Conservation (phyloP, 2,113 vertebrate species). For the Thamnaconus septentrionalis region DNA sequence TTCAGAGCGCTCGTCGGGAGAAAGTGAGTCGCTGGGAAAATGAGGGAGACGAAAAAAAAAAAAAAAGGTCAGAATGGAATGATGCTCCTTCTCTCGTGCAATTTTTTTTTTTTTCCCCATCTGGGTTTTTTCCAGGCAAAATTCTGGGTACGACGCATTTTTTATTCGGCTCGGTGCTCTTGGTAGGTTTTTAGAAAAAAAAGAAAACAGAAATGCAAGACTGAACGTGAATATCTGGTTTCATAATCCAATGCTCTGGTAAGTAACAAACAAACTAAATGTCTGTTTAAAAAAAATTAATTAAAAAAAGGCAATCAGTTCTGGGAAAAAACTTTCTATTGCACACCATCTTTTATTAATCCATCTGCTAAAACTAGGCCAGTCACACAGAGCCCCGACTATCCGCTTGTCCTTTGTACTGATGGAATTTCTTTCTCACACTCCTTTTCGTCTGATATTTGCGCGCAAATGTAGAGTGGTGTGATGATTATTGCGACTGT, state of each 20-base stretch:
- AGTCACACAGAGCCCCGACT: slow-evolving; percentile 41
- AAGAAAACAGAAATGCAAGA: too few relatives aligned
- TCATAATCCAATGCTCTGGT: too few relatives aligned
- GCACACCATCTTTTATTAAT: slow-evolving; percentile 77
- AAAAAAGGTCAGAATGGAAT: slow-evolving; percentile 49
- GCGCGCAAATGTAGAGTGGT: too few relatives aligned
- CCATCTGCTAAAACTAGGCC: slow-evolving; percentile 65
- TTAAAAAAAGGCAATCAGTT: not conserved
- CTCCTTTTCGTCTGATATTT: too few relatives aligned
- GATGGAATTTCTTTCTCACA: not conserved
- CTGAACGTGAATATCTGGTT: too few relatives aligned
- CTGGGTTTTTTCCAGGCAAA: slow-evolving; percentile 8
- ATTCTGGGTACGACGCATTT: not conserved
- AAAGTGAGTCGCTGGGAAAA: slow-evolving; percentile 21
- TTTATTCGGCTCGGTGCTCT: too few relatives aligned
- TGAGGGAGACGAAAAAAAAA: slow-evolving; percentile 7
- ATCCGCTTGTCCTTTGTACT: slow-evolving; percentile 37
- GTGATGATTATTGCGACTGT: too few relatives aligned
- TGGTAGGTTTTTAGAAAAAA: too few relatives aligned
- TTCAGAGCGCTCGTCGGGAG: slow-evolving; percentile 55
- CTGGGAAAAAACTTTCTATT: slow-evolving; percentile 42
- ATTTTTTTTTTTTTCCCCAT: slow-evolving; percentile 28
- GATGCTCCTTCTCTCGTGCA: slow-evolving; percentile 37
- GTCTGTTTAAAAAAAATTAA: too few relatives aligned
- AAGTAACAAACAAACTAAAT: too few relatives aligned